Evolutionary conservation across 2,888 invertebrate species (phyloP), one percentile per base, ranked within the genome.

Genomic region (Cephus pygmeus): DNA sequence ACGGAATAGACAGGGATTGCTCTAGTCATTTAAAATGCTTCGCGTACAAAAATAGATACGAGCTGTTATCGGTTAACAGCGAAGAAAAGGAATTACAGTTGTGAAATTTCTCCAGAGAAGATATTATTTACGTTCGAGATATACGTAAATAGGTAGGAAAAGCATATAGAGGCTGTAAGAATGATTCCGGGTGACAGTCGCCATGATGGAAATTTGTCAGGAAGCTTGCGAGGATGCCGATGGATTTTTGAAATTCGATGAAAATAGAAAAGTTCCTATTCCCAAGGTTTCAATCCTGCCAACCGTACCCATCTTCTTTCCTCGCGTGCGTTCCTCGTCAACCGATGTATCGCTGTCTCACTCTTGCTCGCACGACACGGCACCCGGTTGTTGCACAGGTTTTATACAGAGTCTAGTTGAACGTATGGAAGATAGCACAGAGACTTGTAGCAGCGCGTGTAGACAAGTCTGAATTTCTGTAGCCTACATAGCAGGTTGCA

Each of bases 401-500:
- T 56, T 56, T 56, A 6, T 56, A 56, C 23, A 56, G 40, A 23
- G 40, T 15, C 2, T 1, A 23, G 36, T 56, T 9, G 6, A 56
- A 56, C 40, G 15, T 56, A 56, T 23, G 9, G 40, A 56, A 23
- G 40, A 56, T 23, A 23, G 40, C 23, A 23, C 23, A 56, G 40
- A 56, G 40, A 23, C 9, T 56, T 56, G 9, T 56, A 56, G 15
- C 40, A 6, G 15, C 40, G 40, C 23, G 23, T 56, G 40, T 56
- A 56, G 23, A 40, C 40, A 23, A 40, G 40, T 56, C 40, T 56
- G 40, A 56, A 56, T 56, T 56, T 56, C 40, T 23, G 40, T 56
- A 56, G 40, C 23, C 40, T 56, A 56, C 40, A 23, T 56, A 56
- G 40, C 23, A 85, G 81, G 82, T 76, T 80, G 83, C 82, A 82